These are phyloP conservation scores for Otis tarda DNA, from an alignment of 2,113 vertebrate genomes.

Conservation along the genomic window DNA sequence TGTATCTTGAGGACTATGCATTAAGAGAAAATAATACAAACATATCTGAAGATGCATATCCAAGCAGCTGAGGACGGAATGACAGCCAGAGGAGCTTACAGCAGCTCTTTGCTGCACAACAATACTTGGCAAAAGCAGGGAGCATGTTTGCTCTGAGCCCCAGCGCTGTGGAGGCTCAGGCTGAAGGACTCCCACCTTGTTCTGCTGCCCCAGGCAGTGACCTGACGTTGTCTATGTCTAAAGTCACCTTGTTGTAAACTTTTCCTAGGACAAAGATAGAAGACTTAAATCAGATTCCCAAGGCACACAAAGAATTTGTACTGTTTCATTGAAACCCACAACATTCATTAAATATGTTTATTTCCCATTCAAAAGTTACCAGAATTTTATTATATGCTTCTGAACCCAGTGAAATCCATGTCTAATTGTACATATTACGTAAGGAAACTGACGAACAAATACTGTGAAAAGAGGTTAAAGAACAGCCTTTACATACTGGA, in stretches of 20 bases:
- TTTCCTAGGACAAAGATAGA: not conserved
- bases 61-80: not conserved
- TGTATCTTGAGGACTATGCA: rapidly evolving
- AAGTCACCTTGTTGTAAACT: not conserved
- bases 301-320: not conserved
- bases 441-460: not conserved
- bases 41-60: not conserved
- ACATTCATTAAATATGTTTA: not conserved
- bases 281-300: not conserved
- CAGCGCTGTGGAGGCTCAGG: rapidly evolving
- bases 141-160: rapidly evolving
- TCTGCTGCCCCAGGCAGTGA: not conserved
- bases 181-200: not conserved
- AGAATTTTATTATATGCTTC: not conserved
- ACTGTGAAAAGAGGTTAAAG: not conserved
- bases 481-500: not conserved
- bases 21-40: not conserved
- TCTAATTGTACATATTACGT: not conserved
- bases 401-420: not conserved
- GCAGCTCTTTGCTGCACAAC: not conserved
- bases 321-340: not conserved
- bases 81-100: not conserved
- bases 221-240: not conserved
- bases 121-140: not conserved
- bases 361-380: not conserved